Evolutionary conservation across 2,797 vertebrate species (phyloP).

Genomic region (Helarctos malayanus): DNA sequence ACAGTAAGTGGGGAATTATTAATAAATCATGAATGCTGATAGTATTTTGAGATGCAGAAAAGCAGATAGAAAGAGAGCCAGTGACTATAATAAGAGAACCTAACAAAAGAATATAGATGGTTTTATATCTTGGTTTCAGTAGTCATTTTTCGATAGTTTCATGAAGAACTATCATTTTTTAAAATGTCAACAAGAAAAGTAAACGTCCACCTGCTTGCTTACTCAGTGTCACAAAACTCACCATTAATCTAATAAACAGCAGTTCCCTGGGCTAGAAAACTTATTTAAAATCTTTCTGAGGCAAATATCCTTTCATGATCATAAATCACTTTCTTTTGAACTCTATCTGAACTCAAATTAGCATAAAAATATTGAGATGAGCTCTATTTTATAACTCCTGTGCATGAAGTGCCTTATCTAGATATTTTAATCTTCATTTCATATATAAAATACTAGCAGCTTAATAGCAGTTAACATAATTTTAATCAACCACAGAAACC

Average conservation of each 20-base stretch:
- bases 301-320: conserved; percentile 68
- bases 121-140: not conserved
- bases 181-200: conserved; percentile 70
- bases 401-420: not conserved
- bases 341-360: conserved; percentile 79
- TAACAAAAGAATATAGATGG: not conserved
- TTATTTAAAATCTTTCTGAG: conserved; percentile 74
- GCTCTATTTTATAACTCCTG: conserved; percentile 19
- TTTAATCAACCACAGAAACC: conserved; percentile 31
- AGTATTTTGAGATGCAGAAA: not conserved
- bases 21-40: not conserved
- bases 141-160: conserved; percentile 56
- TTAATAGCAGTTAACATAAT: conserved; percentile 35
- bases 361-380: conserved; percentile 67
- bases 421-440: conserved; percentile 42
- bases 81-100: not conserved
- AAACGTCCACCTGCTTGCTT: conserved; percentile 67
- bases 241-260: conserved; percentile 74
- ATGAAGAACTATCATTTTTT: conserved; percentile 24
- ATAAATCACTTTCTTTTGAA: conserved; percentile 80
- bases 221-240: conserved; percentile 69
- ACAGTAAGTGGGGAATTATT: not conserved
- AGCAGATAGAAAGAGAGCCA: not conserved
- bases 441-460: not conserved
- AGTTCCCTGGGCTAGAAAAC: conserved; percentile 58